Conservation (phyloP, 2,797 vertebrate genomes). For the Microchirus variegatus region DNA sequence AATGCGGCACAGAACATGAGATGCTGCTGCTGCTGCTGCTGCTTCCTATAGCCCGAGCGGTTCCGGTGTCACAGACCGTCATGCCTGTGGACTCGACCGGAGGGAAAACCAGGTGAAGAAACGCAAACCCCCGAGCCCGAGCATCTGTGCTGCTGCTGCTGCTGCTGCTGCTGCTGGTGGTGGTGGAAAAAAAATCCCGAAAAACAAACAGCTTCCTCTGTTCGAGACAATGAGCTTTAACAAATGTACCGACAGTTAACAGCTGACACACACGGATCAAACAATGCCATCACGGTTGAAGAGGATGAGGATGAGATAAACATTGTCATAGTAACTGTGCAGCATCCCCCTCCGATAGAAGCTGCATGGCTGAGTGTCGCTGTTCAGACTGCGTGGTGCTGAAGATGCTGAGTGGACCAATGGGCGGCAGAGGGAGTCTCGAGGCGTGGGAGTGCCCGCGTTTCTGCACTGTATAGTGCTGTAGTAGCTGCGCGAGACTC, state of each 20-base stretch:
- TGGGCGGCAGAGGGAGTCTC: conserved; percentile 57
- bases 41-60: conserved; percentile 43
- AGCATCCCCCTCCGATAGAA: conserved; percentile 40
- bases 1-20: conserved; percentile 60
- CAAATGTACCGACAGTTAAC: neutral
- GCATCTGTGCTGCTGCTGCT: conserved; percentile 36
- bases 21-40: conserved; percentile 41
- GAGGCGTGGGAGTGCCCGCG: conserved; percentile 60
- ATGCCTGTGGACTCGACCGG: conserved; percentile 53
- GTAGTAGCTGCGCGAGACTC: conserved; percentile 39
- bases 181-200: too few species aligned
- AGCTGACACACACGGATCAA: conserved; percentile 1
- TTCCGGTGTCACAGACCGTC: conserved; percentile 39
- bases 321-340: conserved; percentile 35
- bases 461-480: conserved; percentile 51
- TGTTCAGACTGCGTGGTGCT: conserved; percentile 83
- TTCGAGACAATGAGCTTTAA: neutral
- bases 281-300: neutral
- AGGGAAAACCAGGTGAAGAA: conserved; percentile 35
- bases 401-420: conserved; percentile 75
- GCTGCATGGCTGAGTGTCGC: conserved; percentile 67
- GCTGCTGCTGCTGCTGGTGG: neutral
- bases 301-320: neutral
- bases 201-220: conserved; percentile 24
- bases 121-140: conserved; percentile 23